These are phyloP conservation scores for Yponomeuta malinellus DNA, from an alignment of 2,888 invertebrate species.

Conservation along the genomic window DNA sequence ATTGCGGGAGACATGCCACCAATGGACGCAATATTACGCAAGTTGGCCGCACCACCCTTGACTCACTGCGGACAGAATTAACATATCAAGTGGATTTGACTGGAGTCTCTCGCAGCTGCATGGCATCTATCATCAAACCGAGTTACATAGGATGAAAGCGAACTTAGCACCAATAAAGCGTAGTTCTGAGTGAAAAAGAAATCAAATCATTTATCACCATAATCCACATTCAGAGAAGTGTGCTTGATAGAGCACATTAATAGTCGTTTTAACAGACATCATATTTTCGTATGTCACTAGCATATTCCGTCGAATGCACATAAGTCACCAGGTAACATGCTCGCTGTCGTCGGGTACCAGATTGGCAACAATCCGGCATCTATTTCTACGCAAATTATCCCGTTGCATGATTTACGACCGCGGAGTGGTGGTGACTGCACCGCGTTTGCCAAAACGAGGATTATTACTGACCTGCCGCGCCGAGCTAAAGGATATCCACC, in stretches of 20 bases:
- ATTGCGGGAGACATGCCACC: conserved; percentile 47
- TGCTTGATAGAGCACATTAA: conserved; percentile 32
- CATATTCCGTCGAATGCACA: conserved; percentile 26
- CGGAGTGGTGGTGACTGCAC: conserved; percentile 32
- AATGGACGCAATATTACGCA: conserved; percentile 60
- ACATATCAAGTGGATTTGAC: conserved; percentile 44
- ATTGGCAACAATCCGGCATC: conserved; percentile 41
- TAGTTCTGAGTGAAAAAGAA: background rate
- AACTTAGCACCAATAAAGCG: background rate
- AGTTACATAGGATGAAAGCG: background rate
- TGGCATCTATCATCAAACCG: conserved; percentile 35
- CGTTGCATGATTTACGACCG: conserved; percentile 41
- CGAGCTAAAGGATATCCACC: background rate
- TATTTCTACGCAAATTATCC: conserved; percentile 46
- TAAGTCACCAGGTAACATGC: conserved; percentile 26
- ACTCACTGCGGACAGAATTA: conserved; percentile 57
- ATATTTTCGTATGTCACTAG: conserved; percentile 14
- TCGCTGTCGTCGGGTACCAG: conserved; percentile 28
- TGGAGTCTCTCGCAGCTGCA: conserved; percentile 46
- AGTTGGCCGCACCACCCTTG: conserved; percentile 45
- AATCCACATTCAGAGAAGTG: background rate
- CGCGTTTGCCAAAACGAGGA: conserved; percentile 50
- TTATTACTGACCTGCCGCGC: conserved; percentile 32
- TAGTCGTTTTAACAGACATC: background rate
- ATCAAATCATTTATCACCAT: background rate